Evolutionary conservation across 2,113 vertebrate genomes (phyloP).

Genomic region (Cinclus mexicanus): DNA sequence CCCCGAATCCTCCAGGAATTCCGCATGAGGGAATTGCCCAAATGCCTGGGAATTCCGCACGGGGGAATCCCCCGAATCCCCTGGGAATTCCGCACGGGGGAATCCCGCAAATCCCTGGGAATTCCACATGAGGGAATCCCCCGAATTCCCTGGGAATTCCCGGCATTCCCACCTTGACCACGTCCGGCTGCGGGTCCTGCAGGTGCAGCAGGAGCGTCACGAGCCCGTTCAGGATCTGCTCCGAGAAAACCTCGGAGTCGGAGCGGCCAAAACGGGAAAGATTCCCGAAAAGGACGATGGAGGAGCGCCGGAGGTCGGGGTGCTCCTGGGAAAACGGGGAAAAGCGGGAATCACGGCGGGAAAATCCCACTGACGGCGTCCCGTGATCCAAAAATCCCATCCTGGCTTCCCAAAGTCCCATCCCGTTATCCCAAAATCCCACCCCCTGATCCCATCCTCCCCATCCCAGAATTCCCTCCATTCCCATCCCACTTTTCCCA

Average conservation of each 20-base stretch:
- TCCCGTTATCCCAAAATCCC: not conserved
- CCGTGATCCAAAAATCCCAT: no score
- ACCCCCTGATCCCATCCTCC: no score
- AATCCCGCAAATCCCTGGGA: no score
- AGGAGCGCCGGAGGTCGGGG: constrained; percentile 80
- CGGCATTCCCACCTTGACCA: constrained; percentile 61
- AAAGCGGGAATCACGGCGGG: not conserved
- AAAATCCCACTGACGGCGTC: not conserved
- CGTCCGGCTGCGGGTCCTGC: constrained; percentile 80
- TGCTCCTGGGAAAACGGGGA: constrained; percentile 80
- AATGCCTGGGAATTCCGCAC: not conserved
- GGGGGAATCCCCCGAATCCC: no score
- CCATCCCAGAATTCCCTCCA: no score
- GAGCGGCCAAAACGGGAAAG: constrained; percentile 75
- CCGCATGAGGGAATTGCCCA: not conserved
- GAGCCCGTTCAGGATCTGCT: constrained; percentile 88
- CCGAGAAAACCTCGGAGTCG: constrained; percentile 58
- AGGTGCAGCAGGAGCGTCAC: constrained; percentile 89
- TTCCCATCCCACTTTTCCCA: not conserved
- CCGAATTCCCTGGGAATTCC: not conserved
- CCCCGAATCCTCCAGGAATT: not conserved
- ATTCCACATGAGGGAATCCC: no score
- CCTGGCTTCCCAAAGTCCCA: not conserved
- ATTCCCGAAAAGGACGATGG: constrained; percentile 88
- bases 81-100: no score